A percentile compares a stretch with the other conserved stretches of the same genome.
Evolutionary conservation across 2,113 vertebrate genomes (phyloP).

Genomic region (Elaphurus davidianus): DNA sequence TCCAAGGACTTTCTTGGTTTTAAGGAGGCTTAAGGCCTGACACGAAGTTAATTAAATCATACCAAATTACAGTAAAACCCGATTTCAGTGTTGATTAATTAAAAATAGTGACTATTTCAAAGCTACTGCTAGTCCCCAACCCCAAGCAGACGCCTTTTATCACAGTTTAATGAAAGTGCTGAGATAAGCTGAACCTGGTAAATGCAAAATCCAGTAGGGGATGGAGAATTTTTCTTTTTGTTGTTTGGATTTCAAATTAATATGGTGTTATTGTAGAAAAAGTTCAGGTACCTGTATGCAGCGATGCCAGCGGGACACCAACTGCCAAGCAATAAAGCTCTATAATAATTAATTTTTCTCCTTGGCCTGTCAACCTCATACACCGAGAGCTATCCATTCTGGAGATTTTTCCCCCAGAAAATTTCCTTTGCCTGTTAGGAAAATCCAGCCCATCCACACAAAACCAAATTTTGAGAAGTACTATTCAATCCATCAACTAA

Average conservation of each 20-base stretch:
- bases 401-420: background rate
- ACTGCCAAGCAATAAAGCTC: background rate
- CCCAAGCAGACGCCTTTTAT: background rate
- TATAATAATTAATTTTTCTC: slow-evolving; percentile 8
- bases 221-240: slow-evolving; percentile 22
- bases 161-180: slow-evolving; percentile 50
- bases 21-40: background rate
- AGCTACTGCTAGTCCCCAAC: background rate
- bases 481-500: background rate
- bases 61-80: slow-evolving; percentile 41
- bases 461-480: background rate
- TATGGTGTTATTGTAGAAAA: slow-evolving; percentile 37
- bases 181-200: slow-evolving; percentile 14
- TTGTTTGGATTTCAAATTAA: slow-evolving; percentile 64
- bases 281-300: background rate
- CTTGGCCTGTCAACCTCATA: background rate
- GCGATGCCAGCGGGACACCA: background rate
- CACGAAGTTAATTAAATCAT: slow-evolving; percentile 45
- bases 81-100: slow-evolving; percentile 60
- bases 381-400: background rate
- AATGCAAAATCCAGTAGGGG: background rate
- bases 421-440: background rate
- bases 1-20: background rate
- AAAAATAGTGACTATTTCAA: slow-evolving; percentile 62
- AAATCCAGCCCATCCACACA: background rate